Evolutionary conservation across 2,113 vertebrate species (phyloP), one percentile per base, ranked within the genome.

Genomic region (Channa argus): DNA sequence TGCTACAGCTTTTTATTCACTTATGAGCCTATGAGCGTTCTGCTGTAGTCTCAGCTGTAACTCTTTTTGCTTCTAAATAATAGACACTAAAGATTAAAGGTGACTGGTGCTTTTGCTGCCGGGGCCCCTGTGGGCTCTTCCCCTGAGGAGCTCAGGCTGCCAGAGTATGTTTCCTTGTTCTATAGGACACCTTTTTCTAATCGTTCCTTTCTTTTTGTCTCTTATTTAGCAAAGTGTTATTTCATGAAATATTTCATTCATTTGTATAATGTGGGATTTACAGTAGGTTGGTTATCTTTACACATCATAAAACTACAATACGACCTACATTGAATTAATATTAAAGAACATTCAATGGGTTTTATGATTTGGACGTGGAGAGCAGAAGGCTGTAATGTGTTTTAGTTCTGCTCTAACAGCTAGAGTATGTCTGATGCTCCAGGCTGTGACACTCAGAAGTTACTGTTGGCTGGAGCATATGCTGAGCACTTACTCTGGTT

Each of bases 381-480:
- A 84, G 80, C 85, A 86, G 76, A 89, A 81, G 84, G 80, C 71
- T 39, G 60, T 43, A 13, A 62, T 66, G 62, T 80, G 15, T 69
- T 77, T 86, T 61, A 49, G 63, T 86, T 84, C 49, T 73, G 77
- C 82, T 80, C 78, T 68, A 68, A 71, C 73, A 81, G 83, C 79
- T 87, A 55, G 70, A 63, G 82, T 74, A 64, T 76, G 63, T 80
- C 62, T 79, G 82, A 77, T 43, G 82, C 83, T 87, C 77, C 85
- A 82, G 77, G 73, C 84, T 84, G 83, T 74, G 75, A 84, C 85
- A 76, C 74, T 71, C 43, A 59, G 78, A 67, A 80, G 69, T 82
- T 76, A 56, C 72, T 79, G 75, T 80, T 77, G 76, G 77, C 53
- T 10, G 24, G 45, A 83, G 82, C 86, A 86, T 91, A 90, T 88